Percentiles rank a stretch among this genome's conserved stretches.
Conservation (phyloP, 2,113 vertebrate genomes). For the Grammatotria lemairii region DNA sequence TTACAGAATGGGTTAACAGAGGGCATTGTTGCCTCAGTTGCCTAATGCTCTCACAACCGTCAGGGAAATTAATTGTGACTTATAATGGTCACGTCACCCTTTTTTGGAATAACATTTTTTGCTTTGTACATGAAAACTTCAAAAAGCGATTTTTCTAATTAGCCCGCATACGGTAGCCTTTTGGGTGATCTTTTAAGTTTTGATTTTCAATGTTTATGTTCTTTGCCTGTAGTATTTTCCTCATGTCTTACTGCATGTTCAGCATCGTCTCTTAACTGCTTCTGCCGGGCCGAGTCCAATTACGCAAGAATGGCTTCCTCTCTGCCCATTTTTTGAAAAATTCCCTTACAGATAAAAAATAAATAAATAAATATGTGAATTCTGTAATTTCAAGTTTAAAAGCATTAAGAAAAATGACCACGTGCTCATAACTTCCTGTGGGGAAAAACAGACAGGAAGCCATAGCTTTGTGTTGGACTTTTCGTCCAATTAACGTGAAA, state of each 20-base stretch:
- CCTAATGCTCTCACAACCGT: slow-evolving; percentile 55
- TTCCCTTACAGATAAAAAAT: neutral
- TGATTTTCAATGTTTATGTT: slow-evolving; percentile 54
- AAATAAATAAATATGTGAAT: neutral
- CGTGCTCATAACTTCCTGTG: neutral
- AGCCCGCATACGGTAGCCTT: slow-evolving; percentile 32
- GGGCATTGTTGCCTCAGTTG: slow-evolving; percentile 4
- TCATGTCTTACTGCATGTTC: slow-evolving; percentile 54
- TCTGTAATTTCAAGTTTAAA: neutral
- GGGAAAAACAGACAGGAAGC: slow-evolving; percentile 19
- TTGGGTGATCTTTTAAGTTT: slow-evolving; percentile 12
- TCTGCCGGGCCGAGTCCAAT: slow-evolving; percentile 9
- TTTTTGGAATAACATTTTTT: slow-evolving; percentile 44
- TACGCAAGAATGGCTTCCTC: slow-evolving; percentile 29
- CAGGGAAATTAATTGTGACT: slow-evolving; percentile 61
- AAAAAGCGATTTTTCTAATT: slow-evolving; percentile 56
- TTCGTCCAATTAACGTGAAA: slow-evolving; percentile 38
- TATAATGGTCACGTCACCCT: slow-evolving; percentile 48
- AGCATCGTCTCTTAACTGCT: slow-evolving; percentile 45
- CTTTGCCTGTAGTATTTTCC: slow-evolving; percentile 54
- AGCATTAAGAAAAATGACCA: neutral
- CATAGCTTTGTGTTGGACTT: slow-evolving; percentile 6
- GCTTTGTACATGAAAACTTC: slow-evolving; percentile 59
- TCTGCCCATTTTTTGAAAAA: neutral
- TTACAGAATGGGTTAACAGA: neutral